Evolutionary conservation across 2,888 invertebrate species (phyloP), one percentile per base, ranked within the genome.

Genomic region (Terebella lapidaria): DNA sequence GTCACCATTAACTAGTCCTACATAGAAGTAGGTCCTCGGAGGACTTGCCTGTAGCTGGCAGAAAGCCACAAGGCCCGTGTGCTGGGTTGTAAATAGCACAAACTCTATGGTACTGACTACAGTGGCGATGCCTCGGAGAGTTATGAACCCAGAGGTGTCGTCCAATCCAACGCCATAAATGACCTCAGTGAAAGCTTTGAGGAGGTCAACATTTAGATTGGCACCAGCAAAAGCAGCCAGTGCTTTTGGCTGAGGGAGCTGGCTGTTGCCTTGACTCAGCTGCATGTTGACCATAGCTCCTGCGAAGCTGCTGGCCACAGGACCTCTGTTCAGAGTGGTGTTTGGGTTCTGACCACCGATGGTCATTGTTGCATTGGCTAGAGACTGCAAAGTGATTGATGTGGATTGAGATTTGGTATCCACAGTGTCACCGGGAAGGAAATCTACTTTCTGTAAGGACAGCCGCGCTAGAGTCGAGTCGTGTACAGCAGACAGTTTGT

Each of bases 1-100:
- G 54, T 70, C 67, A 18, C 71, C 71, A 56, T 71, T 62, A 59
- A 61, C 68, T 57, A 71, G 27, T 3, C 66, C 63, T 15, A 68
- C 54, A 57, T 71, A 71, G 30, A 71, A 29, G 25, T 60, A 64
- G 3, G 56, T 59, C 2, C 54, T 53, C 67, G 55, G 26, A 3
- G 60, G 35, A 27, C 25, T 29, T 18, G 29, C 26, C 20, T 42
- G 20, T 10, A 64, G 61, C 27, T 59, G 52, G 18, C 63, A 57
- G 47, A 65, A 71, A 22, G 67, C 35, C 18, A 71, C 45, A 18
- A 71, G 26, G 1, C 68, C 69, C 29, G 60, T 62, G 22, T 66
- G 61, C n/a, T 62, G 28, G n/a, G 55, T 57, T 2, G 71, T 68
- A 1, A 63, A 45, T 22, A 71, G 56, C 5, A 61, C 57, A 58